phyloP scores from a whole-genome alignment of 2,888 invertebrate genomes.

The Drosophila mettleri region DNA sequence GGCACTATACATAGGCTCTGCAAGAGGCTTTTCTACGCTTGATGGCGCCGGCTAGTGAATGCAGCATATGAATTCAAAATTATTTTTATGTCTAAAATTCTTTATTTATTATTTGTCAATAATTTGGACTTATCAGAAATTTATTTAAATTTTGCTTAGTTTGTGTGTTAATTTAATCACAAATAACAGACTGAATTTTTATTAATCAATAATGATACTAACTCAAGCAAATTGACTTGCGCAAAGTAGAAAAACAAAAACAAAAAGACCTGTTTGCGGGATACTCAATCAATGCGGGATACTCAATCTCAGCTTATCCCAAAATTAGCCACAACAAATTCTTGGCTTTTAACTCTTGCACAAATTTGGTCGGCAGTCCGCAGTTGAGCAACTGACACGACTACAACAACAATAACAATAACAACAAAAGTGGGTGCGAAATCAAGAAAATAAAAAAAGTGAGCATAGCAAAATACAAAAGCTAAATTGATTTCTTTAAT shows the following conservation, averaged over 20 bases:
- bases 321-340: constrained; percentile 46
- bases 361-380: constrained; percentile 59
- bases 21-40: neutral
- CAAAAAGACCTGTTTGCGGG: constrained; percentile 39
- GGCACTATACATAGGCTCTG: fast-evolving
- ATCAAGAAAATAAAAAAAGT: constrained; percentile 20
- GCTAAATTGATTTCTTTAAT: constrained; percentile 73
- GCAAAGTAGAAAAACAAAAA: constrained; percentile 3
- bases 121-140: no score
- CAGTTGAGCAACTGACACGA: constrained; percentile 60
- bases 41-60: constrained; percentile 26
- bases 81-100: neutral
- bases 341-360: constrained; percentile 70
- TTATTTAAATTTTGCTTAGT: neutral
- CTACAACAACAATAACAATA: constrained; percentile 43
- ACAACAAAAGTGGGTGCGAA: constrained; percentile 52
- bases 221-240: constrained; percentile 6
- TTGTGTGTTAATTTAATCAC: no score
- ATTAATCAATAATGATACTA: neutral
- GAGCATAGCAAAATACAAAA: constrained; percentile 30
- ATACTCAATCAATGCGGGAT: constrained; percentile 20
- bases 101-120: neutral
- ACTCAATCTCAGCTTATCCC: constrained; percentile 32
- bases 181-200: neutral
- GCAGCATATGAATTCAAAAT: neutral